Base-by-base conservation (phyloP, 2,888 invertebrate genomes). In the Drosophila affinis region DNA sequence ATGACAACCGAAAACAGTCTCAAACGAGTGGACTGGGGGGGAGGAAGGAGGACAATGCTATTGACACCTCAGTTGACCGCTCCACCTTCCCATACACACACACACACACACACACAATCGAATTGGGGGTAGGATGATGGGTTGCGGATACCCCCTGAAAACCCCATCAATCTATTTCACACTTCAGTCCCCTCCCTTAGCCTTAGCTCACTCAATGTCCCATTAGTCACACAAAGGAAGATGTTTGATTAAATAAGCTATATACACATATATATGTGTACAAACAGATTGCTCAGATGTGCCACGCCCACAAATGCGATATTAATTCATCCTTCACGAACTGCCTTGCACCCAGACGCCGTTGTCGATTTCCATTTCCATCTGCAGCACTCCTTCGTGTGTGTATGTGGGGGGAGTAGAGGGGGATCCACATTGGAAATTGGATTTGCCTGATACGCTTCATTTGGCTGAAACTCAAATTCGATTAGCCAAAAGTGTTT, bases 391-490 rank as follows among this genome's bases (percentile, higher is more conserved):
- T 10, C 49, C 29, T 14, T 17, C n/a, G 24, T 10, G 34, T 24
- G 24, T 24, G 24, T 24, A 3, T 24, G 24, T 24, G 24, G 24
- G 24, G 24, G 24, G 24, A 6, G 24, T n/a, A 18, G 18, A 18
- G 18, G 3, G 34, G 12, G 12, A 5, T 34, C 34, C 3, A 14
- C 12, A 44, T 64, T 60, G 53, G 52, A 60, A 78, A 75, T 67
- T 73, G 77, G 77, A 71, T 62, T 76, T 67, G 76, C 57, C 48
- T 52, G 75, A 44, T 81, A 72, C 73, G 78, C 75, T 81, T 78
- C 80, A 78, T 75, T 75, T 79, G 64, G 52, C 65, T 62, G 77
- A 70, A 77, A 71, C 75, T 76, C 56, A 72, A 74, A 81, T 84
- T 79, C 79, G 82, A 83, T 84, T 77, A 73, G 79, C 74, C 54